These are phyloP conservation scores for Dryoscopus gambensis DNA, from an alignment of 2,113 vertebrate species.

Conservation along the genomic window DNA sequence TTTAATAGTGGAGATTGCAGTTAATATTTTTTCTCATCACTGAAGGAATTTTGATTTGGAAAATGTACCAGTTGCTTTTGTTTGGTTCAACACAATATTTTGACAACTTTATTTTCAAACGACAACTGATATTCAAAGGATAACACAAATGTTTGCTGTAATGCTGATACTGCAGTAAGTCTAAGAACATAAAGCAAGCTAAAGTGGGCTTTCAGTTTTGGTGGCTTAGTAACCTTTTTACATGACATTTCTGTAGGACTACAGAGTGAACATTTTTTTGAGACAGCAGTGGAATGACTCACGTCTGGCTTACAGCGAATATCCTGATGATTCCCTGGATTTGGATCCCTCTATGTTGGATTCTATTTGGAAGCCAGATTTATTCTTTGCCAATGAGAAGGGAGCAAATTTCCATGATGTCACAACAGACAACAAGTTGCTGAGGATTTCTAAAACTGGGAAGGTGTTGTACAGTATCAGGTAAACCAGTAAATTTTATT, in stretches of 20 bases:
- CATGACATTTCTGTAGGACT: conserved; percentile 87
- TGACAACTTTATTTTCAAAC: neutral
- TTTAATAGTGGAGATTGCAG: neutral
- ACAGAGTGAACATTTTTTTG: conserved; percentile 99
- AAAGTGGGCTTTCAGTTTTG: neutral
- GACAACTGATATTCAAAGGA: neutral
- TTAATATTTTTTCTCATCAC: neutral
- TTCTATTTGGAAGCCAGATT: conserved; percentile 98
- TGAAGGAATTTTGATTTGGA: conserved; percentile 39
- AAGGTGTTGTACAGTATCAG: conserved; percentile 98
- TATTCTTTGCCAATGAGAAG: conserved; percentile 99
- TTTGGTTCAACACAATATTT: neutral
- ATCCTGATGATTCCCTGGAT: conserved; percentile 95
- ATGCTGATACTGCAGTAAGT: neutral
- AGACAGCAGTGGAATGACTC: conserved; percentile 98
- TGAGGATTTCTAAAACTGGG: conserved; percentile 96
- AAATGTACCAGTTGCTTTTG: conserved; percentile 20
- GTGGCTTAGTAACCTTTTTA: conserved; percentile 50
- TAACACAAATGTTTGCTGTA: neutral
- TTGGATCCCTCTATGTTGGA: conserved; percentile 98
- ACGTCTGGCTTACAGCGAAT: conserved; percentile 95
- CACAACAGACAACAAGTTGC: conserved; percentile 96
- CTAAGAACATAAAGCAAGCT: conserved; percentile 3
- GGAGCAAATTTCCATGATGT: conserved; percentile 98
- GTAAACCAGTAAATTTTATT: conserved; percentile 64